Evolutionary conservation across 1,140 invertebrate species (phyloP).

Genomic region (Caenorhabditis inopinata): DNA sequence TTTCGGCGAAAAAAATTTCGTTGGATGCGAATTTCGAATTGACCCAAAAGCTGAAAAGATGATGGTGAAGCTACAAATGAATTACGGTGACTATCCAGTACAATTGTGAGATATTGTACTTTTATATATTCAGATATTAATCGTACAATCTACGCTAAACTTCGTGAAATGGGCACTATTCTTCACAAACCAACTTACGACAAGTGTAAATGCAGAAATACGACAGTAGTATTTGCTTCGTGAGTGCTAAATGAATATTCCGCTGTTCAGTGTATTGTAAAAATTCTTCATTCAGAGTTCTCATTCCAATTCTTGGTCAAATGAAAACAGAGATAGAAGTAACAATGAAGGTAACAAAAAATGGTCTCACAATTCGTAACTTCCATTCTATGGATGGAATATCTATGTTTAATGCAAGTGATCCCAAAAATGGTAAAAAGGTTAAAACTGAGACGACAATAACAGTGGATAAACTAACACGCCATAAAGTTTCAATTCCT

Average conservation of each 20-base stretch:
- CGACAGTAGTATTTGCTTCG: neutral
- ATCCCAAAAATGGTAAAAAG: neutral
- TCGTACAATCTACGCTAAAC: neutral
- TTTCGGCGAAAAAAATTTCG: neutral
- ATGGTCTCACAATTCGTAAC: slow-evolving; percentile 1
- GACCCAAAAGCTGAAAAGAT: neutral
- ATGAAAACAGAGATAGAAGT: slow-evolving; percentile 8
- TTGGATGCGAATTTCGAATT: slow-evolving; percentile 12
- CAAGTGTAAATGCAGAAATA: neutral
- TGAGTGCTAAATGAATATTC: neutral
- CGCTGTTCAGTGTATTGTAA: too few species aligned
- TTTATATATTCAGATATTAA: neutral
- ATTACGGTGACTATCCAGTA: slow-evolving; percentile 3
- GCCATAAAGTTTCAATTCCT: neutral
- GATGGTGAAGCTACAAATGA: slow-evolving; percentile 22
- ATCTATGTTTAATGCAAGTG: neutral
- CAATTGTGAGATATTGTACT: too few species aligned
- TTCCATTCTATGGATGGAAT: neutral
- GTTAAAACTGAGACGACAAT: slow-evolving; percentile 10
- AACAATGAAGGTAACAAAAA: neutral
- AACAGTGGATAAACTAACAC: neutral
- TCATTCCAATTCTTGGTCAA: neutral
- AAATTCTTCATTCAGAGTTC: neutral
- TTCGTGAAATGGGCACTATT: slow-evolving; percentile 2
- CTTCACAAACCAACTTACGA: neutral